Percentiles rank a stretch among this genome's conserved stretches.
phyloP scores from a whole-genome alignment of 2,113 vertebrate species.

The Oceanites oceanicus region DNA sequence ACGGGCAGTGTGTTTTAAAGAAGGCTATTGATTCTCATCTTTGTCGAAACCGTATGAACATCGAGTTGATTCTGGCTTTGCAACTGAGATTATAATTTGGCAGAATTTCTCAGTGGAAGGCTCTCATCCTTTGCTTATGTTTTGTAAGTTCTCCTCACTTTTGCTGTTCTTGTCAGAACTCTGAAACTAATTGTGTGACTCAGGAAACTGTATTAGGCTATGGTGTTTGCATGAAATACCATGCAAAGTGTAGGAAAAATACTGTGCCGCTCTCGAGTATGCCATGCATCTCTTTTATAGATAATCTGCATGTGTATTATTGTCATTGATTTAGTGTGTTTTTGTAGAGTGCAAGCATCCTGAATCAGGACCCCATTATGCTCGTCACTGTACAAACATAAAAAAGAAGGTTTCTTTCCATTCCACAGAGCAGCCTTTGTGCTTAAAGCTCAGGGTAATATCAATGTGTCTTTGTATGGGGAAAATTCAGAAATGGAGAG shows the following conservation, averaged over 20 bases:
- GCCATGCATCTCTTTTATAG: background rate
- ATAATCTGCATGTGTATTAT: constrained; percentile 41
- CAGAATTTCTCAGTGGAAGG: background rate
- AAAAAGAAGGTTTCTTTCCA: constrained; percentile 66
- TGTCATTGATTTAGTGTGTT: constrained; percentile 57
- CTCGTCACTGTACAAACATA: constrained; percentile 61
- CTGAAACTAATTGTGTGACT: background rate
- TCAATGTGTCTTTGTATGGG: constrained; percentile 67
- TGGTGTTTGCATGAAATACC: background rate
- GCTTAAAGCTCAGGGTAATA: constrained; percentile 58
- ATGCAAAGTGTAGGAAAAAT: background rate
- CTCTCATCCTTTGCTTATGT: background rate
- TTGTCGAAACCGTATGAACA: background rate
- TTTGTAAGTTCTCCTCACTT: background rate
- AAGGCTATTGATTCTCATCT: background rate
- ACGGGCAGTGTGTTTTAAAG: background rate
- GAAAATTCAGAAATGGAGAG: constrained; percentile 51
- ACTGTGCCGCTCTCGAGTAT: background rate
- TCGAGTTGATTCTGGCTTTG: background rate
- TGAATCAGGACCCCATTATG: constrained; percentile 63
- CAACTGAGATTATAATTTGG: background rate
- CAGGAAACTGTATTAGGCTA: background rate
- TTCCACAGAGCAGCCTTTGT: constrained; percentile 62
- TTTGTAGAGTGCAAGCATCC: constrained; percentile 59
- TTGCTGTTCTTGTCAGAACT: background rate